Base-by-base conservation (phyloP, 2,113 vertebrate species). In the Peucedramus taeniatus region DNA sequence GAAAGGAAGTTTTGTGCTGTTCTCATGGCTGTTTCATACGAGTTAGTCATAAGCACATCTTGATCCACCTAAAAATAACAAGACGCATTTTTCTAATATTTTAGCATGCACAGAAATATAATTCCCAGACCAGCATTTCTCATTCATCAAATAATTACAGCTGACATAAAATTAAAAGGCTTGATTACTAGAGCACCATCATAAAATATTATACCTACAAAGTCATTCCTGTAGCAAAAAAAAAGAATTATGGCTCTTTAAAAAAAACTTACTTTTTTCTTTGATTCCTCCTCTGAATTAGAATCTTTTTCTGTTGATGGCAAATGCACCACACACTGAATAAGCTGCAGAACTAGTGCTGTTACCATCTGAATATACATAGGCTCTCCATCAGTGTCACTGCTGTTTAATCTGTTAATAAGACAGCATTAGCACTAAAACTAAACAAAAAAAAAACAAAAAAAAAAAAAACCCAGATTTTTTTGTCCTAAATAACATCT, bases 1-100 rank as follows among this genome's bases (percentile, higher is more conserved):
- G 99, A 99, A 93, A 99, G 99, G 96, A 99, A 99, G 96, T 99
- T 99, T 97, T 99, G 99, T 83, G 99, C 99, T 63, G 99, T 99
- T 98, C 99, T 98, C 99, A 99, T 99, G 84, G 99, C 99, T 15
- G 99, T 99, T 98, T 99, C 99, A 77, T 99, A 99, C 0, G 99
- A 99, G 96, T 99, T 99, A 91, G 99, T 99, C 91, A 99, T 99
- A 84, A 99, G 97, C 82, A 99, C 98, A 96, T 99, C 99, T 96
- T 99, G 98, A 98, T 99, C 99, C 96, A 99, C 98, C 99, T 99
- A 96, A 86, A 97, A 97, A 92, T 60, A 92, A 51, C 37, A 90
- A 90, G 80, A 95, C 24, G 11, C 22, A 83, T 93, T 94, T 83
- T 59, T 42, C 22, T 49, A 79, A 27, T 42, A 61, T 87, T 66